These are phyloP conservation scores for Brenthis hecate DNA, from an alignment of 2,888 invertebrate species.

Conservation along the genomic window DNA sequence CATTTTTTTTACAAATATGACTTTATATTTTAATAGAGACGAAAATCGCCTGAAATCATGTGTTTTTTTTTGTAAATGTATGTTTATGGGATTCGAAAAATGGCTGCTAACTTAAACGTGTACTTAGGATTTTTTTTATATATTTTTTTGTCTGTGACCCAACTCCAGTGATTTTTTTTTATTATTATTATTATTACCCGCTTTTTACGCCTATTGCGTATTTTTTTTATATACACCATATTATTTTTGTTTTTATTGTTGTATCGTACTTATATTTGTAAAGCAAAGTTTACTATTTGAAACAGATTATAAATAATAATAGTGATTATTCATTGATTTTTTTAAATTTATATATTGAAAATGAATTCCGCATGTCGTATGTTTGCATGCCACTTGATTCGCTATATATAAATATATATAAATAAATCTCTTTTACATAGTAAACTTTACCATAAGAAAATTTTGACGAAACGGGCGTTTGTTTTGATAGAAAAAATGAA, in stretches of 20 bases:
- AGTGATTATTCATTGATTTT: slow-evolving; percentile 19
- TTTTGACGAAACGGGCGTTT: slow-evolving; percentile 37
- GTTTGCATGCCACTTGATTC: slow-evolving; percentile 44
- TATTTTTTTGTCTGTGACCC: slow-evolving; percentile 31
- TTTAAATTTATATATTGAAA: slow-evolving; percentile 23
- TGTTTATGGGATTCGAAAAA: slow-evolving; percentile 24
- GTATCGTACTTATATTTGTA: slow-evolving; percentile 22
- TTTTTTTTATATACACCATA: slow-evolving; percentile 42
- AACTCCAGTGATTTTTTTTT: slow-evolving; percentile 48
- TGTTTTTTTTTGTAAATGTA: slow-evolving; percentile 32
- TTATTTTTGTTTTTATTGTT: slow-evolving; percentile 28
- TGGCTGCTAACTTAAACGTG: slow-evolving; percentile 48
- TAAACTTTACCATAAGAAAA: slow-evolving; percentile 39
- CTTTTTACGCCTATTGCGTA: slow-evolving; percentile 41
- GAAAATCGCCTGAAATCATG: slow-evolving; percentile 15
- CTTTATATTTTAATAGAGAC: slow-evolving; percentile 21
- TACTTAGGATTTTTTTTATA: slow-evolving; percentile 42
- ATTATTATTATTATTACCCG: slow-evolving; percentile 38
- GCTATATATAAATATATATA: slow-evolving; percentile 19
- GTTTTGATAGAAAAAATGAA: neutral
- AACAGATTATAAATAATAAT: slow-evolving; percentile 11
- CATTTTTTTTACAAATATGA: slow-evolving; percentile 9
- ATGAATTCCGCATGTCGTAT: slow-evolving; percentile 32
- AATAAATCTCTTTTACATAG: slow-evolving; percentile 30
- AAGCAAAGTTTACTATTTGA: slow-evolving; percentile 23